Evolutionary conservation across 1,140 invertebrate species (phyloP), one percentile per base, ranked within the genome.

Genomic region (Drosophila cardini): DNA sequence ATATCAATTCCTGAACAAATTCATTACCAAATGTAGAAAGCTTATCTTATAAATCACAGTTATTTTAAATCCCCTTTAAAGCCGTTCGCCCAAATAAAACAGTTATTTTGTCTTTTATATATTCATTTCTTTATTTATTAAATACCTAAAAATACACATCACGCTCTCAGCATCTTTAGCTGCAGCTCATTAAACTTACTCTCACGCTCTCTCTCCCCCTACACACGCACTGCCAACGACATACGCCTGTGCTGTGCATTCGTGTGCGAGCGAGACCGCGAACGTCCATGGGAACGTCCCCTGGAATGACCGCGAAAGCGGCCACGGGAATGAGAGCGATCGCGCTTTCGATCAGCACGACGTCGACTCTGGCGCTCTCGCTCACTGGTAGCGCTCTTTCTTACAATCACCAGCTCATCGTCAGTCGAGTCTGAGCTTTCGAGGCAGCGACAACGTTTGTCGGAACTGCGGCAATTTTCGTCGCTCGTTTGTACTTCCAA

Each of bases 301-400:
- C 72, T 34, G 2, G 72, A 74, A 38, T 52, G 58, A 8, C 67
- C 67, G 30, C 72, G 72, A 43, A 58, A 74, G 30, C 58, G 67
- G 10, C 52, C 58, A 34, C 72, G 72, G 5, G 65, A 74, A 9
- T 21, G 58, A 10, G 58, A 74, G 38, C 72, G 72, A 50, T 62
- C 50, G 16, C 65, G 57, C 16, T 34, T 63, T 62, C 67, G 46
- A 13, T 70, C 58, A 10, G 48, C 10, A 8, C 32, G 30, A 5
- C 15, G 48, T 5, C 40, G 48, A 18, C 48, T 16, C 10, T 46
- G 1, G 5, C 67, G 58, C 11, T 46, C 55, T 38, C 42, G 13
- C 36, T 2, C 9, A 8, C 3, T 8, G 4, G 34, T 43, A 10
- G 1, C 55, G 18, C 15, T 42, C 10, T 26, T 61, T 4, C 26